Base-by-base conservation (phyloP, 2,888 invertebrate species). In the Drosophila anomalata region DNA sequence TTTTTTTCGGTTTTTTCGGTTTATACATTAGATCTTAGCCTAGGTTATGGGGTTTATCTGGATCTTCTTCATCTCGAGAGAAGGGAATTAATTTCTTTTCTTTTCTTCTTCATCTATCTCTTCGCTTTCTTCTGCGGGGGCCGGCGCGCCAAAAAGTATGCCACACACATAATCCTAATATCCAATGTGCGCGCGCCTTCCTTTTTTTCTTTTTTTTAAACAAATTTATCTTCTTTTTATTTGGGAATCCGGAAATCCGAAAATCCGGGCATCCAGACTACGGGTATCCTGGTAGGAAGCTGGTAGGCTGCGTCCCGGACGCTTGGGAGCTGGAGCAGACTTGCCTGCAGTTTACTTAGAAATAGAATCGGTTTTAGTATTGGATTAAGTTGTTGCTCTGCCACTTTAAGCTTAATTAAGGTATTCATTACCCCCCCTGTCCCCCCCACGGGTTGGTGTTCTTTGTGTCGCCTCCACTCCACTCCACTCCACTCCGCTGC, bases 131-230 rank as follows among this genome's bases (percentile, higher is more conserved):
- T 5, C 20, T 17, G 24, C 22, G 36, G 52, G 36, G 51, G 72
- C 55, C 22, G 72, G 70, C 72, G 63, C 70, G 51, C 62, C 63
- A 70, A 70, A 70, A 70, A 70, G 70, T 72, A 62, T 70, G 69
- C 69, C n/a, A 39, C 14, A 39, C 72, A 52, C 51, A 56, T 56
- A 47, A 56, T 62, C 62, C 46, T 66, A 66, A 66, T 66, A 66
- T 66, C 66, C 66, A 67, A 66, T 55, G 67, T 67, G 66, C 55
- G 68, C 42, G 66, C 65, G 54, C 66, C 67, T 41, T 41, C 67
- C 41, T 29, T 29, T 29, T 29, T 47, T 17, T 47, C 1, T 3
- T 29, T 29, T 29, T 47, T 24, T 47, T 5, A 67, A 67, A 67
- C 65, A 67, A 63, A 66, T 24, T 24, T 24, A 4, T 66, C 11